Evolutionary conservation across 1,140 invertebrate genomes (phyloP).

Genomic region (Drosophila prosaltans): DNA sequence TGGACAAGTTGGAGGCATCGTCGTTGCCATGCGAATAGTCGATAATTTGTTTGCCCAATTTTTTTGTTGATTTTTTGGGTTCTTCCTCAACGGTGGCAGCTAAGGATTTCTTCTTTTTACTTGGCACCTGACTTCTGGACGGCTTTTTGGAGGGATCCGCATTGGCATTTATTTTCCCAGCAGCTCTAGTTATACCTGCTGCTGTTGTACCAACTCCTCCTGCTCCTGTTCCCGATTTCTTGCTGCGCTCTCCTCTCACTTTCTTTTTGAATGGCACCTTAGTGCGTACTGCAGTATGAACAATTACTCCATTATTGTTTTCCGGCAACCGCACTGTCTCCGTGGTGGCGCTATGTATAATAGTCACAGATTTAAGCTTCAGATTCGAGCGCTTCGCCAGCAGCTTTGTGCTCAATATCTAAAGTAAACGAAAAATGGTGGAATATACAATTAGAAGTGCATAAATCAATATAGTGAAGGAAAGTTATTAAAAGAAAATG

Average conservation of each 20-base stretch:
- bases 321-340: slow-evolving; percentile 92
- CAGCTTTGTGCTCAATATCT: slow-evolving; percentile 91
- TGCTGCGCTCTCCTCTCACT: slow-evolving; percentile 87
- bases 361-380: slow-evolving; percentile 92
- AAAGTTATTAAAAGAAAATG: not conserved
- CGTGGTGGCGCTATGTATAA: slow-evolving; percentile 93
- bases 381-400: slow-evolving; percentile 90
- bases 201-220: slow-evolving; percentile 8
- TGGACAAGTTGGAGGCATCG: slow-evolving; percentile 78
- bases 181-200: slow-evolving; percentile 20
- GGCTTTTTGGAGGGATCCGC: slow-evolving; percentile 56
- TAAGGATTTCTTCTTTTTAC: slow-evolving; percentile 73
- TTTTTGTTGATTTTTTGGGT: slow-evolving; percentile 77
- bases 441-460: slow-evolving; percentile 25
- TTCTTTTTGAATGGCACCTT: slow-evolving; percentile 90
- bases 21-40: slow-evolving; percentile 85
- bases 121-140: slow-evolving; percentile 41
- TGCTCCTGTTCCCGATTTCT: slow-evolving; percentile 56
- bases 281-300: slow-evolving; percentile 89
- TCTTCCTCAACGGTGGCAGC: slow-evolving; percentile 69
- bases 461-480: not conserved
- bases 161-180: slow-evolving; percentile 39
- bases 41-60: slow-evolving; percentile 86
- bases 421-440: slow-evolving; percentile 36
- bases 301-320: slow-evolving; percentile 88